These are phyloP conservation scores for Acrobasis suavella DNA, from an alignment of 2,888 invertebrate species.

Conservation along the genomic window DNA sequence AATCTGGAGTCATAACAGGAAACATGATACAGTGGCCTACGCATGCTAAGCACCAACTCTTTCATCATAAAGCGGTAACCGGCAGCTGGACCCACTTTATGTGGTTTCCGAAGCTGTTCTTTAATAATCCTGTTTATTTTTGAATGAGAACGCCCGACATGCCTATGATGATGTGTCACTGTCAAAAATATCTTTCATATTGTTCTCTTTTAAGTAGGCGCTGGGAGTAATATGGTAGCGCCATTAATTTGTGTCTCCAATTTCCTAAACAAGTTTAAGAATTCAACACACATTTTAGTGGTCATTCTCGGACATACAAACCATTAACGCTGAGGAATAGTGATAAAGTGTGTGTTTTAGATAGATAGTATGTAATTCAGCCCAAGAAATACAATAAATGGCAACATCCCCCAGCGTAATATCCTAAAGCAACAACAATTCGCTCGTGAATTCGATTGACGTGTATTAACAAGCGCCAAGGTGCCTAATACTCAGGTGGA, in stretches of 20 bases:
- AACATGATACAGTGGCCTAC: slow-evolving; percentile 73
- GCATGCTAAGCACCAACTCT: slow-evolving; percentile 61
- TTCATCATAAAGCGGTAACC: slow-evolving; percentile 76
- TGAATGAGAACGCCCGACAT: slow-evolving; percentile 70
- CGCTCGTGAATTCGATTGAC: slow-evolving; percentile 2
- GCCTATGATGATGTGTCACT: slow-evolving; percentile 59
- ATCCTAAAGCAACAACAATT: slow-evolving; percentile 1
- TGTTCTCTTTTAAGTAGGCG: slow-evolving; percentile 26
- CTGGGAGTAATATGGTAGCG: slow-evolving; percentile 20
- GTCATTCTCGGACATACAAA: background rate
- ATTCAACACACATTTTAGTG: too few species aligned
- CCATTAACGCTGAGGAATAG: background rate
- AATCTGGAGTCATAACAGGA: slow-evolving; percentile 81
- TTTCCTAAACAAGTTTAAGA: slow-evolving; percentile 8
- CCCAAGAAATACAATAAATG: background rate
- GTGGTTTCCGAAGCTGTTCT: slow-evolving; percentile 75
- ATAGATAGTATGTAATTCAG: background rate
- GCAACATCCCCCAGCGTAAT: background rate
- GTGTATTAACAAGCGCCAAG: slow-evolving; percentile 26
- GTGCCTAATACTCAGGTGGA: slow-evolving; percentile 42
- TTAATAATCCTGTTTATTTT: slow-evolving; percentile 80
- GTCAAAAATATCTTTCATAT: slow-evolving; percentile 39
- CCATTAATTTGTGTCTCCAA: slow-evolving; percentile 20
- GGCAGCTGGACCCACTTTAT: slow-evolving; percentile 77
- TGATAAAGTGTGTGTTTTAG: background rate